Percentiles rank a stretch among this genome's conserved stretches.
Conservation (phyloP, 2,888 invertebrate species). For the Nudaria mundana region DNA sequence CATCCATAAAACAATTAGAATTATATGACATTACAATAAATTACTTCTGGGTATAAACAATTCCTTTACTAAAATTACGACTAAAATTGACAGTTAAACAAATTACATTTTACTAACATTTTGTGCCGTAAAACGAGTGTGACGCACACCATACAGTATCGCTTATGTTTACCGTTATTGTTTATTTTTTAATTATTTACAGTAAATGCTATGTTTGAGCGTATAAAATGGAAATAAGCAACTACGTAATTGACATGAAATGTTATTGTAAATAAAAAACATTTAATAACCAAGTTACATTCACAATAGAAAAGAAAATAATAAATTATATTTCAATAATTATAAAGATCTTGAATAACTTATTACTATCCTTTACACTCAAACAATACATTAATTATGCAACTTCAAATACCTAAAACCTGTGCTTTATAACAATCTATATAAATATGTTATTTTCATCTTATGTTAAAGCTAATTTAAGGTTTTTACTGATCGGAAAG, state of each 20-base stretch:
- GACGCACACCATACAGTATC: conserved; percentile 71
- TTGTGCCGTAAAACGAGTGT: conserved; percentile 81
- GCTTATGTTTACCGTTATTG: conserved; percentile 60
- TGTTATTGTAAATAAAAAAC: not conserved
- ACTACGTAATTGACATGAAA: conserved; percentile 10
- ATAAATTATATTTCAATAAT: not conserved
- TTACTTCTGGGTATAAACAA: conserved; percentile 62
- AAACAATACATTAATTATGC: conserved; percentile 56
- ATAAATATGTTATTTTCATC: conserved; percentile 71
- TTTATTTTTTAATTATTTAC: conserved; percentile 74
- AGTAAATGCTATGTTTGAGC: conserved; percentile 41
- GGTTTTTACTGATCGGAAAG: conserved; percentile 63
- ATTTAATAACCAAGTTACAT: not conserved
- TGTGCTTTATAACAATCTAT: conserved; percentile 80
- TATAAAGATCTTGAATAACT: conserved; percentile 5
- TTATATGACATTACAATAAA: conserved; percentile 34
- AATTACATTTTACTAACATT: conserved; percentile 71
- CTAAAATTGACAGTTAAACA: conserved; percentile 79
- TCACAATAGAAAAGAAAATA: not conserved
- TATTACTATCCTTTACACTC: conserved; percentile 15
- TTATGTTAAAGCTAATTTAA: conserved; percentile 75
- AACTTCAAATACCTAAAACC: conserved; percentile 76
- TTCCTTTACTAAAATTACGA: conserved; percentile 60
- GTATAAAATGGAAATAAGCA: conserved; percentile 11
- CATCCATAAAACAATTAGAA: conserved; percentile 30